These are phyloP conservation scores for Rhinatrema bivittatum DNA, from an alignment of 2,797 vertebrate species.

Conservation along the genomic window DNA sequence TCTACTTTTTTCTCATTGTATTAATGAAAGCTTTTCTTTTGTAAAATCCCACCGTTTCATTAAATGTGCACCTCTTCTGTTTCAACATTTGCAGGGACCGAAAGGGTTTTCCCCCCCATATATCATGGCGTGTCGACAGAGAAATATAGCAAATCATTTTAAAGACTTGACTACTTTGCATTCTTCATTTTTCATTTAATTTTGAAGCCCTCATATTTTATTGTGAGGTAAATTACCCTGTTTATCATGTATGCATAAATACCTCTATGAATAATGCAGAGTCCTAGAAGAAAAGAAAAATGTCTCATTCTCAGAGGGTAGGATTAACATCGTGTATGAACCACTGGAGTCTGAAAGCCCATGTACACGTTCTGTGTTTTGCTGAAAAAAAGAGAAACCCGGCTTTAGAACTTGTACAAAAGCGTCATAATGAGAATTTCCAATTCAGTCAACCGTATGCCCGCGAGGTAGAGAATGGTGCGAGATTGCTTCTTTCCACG, in stretches of 20 bases:
- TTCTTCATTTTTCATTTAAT: slow-evolving; percentile 25
- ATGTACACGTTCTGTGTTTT: slow-evolving; percentile 6
- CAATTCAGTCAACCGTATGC: slow-evolving; percentile 12
- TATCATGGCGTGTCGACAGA: slow-evolving; percentile 26
- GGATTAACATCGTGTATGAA: slow-evolving; percentile 24
- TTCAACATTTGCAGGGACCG: no score
- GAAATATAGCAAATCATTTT: slow-evolving; percentile 30
- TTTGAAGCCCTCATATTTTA: slow-evolving; percentile 33
- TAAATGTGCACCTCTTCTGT: no score
- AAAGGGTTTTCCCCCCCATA: slow-evolving; percentile 27
- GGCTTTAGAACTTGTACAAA: slow-evolving; percentile 8
- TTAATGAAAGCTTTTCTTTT: no score
- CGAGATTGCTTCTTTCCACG: no score
- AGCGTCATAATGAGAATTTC: not conserved
- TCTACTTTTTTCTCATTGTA: no score
- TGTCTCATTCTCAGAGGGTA: slow-evolving; percentile 24
- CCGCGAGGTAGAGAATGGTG: no score
- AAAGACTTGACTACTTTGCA: slow-evolving; percentile 35
- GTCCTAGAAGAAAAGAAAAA: slow-evolving; percentile 28
- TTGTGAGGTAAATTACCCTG: slow-evolving; percentile 45
- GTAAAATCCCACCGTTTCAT: no score
- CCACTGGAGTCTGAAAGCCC: slow-evolving; percentile 23
- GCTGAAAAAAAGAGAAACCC: slow-evolving; percentile 4
- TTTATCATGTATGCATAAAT: slow-evolving; percentile 45
- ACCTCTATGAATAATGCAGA: slow-evolving; percentile 40